A percentile compares a stretch with the other conserved stretches of the same genome.
These are phyloP conservation scores for Torymus tubicola DNA, from an alignment of 2,888 invertebrate genomes.

Conservation along the genomic window DNA sequence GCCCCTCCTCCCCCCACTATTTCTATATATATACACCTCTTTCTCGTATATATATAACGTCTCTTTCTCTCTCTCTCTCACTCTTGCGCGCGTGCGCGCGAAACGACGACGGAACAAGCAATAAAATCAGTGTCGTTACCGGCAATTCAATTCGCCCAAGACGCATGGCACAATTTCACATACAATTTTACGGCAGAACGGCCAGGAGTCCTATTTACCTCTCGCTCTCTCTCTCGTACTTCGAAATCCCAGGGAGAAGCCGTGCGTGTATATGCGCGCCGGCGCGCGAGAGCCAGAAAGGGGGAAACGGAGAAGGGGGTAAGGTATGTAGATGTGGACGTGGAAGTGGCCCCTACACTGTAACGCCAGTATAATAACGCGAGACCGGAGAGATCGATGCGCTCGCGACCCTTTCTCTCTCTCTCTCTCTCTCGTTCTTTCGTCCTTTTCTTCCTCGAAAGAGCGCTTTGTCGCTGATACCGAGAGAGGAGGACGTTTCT, in stretches of 20 bases:
- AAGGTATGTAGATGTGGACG: too few species aligned
- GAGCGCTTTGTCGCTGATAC: neutral
- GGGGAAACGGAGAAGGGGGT: too few species aligned
- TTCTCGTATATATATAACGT: too few species aligned
- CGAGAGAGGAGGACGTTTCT: neutral
- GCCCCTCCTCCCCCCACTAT: neutral
- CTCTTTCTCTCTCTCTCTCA: too few species aligned
- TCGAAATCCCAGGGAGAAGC: conserved; percentile 50
- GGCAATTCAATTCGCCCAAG: conserved; percentile 76
- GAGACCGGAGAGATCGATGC: too few species aligned
- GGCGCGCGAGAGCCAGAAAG: neutral
- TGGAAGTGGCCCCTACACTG: too few species aligned
- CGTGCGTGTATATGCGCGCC: neutral
- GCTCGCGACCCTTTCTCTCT: conserved; percentile 3
- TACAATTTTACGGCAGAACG: conserved; percentile 77
- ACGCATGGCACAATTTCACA: conserved; percentile 77
- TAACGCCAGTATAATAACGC: too few species aligned
- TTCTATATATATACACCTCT: too few species aligned
- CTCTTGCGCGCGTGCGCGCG: too few species aligned
- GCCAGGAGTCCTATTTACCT: conserved; percentile 71
- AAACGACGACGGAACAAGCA: conserved; percentile 68
- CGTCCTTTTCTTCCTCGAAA: neutral
- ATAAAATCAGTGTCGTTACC: conserved; percentile 77
- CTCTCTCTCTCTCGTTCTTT: neutral
- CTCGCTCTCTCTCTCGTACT: conserved; percentile 53